phyloP scores from a whole-genome alignment of 2,113 vertebrate species.

The Nothoprocta perdicaria region DNA sequence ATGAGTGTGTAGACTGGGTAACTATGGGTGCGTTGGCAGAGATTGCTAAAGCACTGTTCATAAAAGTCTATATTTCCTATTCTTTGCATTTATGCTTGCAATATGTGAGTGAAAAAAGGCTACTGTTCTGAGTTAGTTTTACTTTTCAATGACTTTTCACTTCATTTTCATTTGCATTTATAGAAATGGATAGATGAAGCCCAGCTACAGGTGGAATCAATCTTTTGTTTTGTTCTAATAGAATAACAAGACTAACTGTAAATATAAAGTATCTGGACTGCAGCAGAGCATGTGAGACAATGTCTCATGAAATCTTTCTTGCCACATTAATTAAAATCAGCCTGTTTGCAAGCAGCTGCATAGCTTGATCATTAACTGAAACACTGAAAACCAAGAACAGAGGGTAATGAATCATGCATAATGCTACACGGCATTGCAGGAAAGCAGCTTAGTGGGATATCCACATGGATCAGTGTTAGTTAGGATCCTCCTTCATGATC shows the following conservation, averaged over 20 bases:
- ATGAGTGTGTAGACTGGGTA: background rate
- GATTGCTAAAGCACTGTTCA: background rate
- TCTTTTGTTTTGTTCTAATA: background rate
- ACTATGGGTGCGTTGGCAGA: background rate
- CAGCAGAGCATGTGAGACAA: background rate
- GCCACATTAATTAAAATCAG: constrained; percentile 1
- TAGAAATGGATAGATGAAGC: background rate
- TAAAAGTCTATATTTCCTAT: background rate
- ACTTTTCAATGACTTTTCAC: background rate
- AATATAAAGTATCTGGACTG: background rate
- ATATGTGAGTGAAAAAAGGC: background rate
- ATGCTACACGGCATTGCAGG: background rate
- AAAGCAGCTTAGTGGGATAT: background rate
- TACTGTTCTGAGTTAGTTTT: background rate
- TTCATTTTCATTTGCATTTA: background rate
- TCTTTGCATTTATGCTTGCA: background rate
- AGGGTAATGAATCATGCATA: background rate
- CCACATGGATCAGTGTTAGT: background rate
- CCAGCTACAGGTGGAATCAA: background rate
- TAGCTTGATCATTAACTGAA: background rate
- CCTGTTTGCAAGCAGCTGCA: background rate
- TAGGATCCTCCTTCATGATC: background rate
- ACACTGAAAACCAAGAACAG: background rate
- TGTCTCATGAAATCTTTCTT: background rate
- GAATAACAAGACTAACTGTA: background rate